Base-by-base conservation (phyloP, 2,797 vertebrate genomes). In the Lacerta bilineata region DNA sequence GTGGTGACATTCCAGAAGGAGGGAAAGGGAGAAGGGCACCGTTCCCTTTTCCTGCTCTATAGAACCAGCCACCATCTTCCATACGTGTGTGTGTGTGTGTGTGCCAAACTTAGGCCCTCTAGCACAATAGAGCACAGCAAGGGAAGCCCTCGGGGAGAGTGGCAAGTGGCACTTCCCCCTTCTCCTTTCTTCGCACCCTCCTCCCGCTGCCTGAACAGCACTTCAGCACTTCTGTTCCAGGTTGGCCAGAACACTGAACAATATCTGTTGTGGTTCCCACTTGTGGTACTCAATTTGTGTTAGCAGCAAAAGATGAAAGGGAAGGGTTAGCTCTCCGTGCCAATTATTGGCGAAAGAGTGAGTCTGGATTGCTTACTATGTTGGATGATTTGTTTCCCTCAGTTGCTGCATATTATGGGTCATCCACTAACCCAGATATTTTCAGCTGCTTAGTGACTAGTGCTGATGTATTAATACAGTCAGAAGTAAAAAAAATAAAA, bases 351-450 rank as follows among this genome's bases (percentile, higher is more conserved):
- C 80, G 29, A 69, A 27, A 25, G 27, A 25, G 77, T 59, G 55
- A 13, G 39, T 85, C 1, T 2, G 89, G 91, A 91, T 89, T 89
- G 77, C 82, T 87, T 90, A 83, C 87, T 93, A 91, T 92, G 68
- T 92, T 85, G 85, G 82, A 50, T 85, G 87, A 85, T 80, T 78
- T 66, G 39, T 86, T 91, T 92, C 92, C 92, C 66, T 79, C 61
- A 46, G 61, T 87, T 84, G 50, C 91, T 92, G 84, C 55, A 79
- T 80, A 41, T 88, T 74, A 79, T 88, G 89, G 87, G 90, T 95
- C 90, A 86, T 89, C 95, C 90, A 91, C 86, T 87, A 78, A 87
- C 80, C 46, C 83, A 91, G 86, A 78, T 33, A 92, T 95, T 95
- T 88, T 55, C 85, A 87, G 81, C 75, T 76, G 20, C 76, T 86